Conservation (phyloP, 37 sponge, comb jelly and placozoan species). For the Chondrosia reniformis region DNA sequence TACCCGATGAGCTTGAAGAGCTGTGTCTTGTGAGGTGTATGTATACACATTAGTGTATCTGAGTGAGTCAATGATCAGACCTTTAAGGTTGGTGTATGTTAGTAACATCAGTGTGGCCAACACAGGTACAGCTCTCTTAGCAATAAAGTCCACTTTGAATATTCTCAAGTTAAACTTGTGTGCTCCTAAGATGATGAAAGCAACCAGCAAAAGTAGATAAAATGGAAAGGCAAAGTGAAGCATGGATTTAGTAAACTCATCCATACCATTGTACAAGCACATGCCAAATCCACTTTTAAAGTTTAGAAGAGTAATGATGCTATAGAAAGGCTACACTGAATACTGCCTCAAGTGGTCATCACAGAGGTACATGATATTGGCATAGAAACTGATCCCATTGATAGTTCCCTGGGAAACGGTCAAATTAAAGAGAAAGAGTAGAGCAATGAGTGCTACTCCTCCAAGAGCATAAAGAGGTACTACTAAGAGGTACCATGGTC, state of each 20-base stretch:
- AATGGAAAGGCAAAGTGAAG: constrained; percentile 55
- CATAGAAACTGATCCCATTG: constrained; percentile 46
- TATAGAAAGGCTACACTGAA: constrained; percentile 15
- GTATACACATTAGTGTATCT: constrained; percentile 17
- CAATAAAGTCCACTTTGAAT: constrained; percentile 3
- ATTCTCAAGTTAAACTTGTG: constrained; percentile 3
- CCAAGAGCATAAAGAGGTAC: constrained; percentile 3
- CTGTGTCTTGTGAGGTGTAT: neutral
- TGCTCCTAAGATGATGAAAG: constrained; percentile 17
- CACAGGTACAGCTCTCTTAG: constrained; percentile 24
- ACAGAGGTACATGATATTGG: constrained; percentile 21
- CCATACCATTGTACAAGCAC: constrained; percentile 68
- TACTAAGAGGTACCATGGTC: constrained; percentile 14
- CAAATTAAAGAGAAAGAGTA: constrained; percentile 28
- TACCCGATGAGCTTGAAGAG: too few species aligned
- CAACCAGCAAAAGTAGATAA: constrained; percentile 41
- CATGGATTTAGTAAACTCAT: constrained; percentile 34
- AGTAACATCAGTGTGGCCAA: constrained; percentile 38
- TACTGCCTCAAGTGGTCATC: neutral
- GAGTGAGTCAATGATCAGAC: constrained; percentile 10
- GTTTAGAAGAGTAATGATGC: constrained; percentile 43
- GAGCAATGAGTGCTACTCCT: constrained; percentile 30
- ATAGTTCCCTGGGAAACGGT: constrained; percentile 37
- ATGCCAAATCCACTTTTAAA: constrained; percentile 30
- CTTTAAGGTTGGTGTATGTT: constrained; percentile 23